phyloP scores from a whole-genome alignment of 2,888 invertebrate species.

The Drosophila affinis region DNA sequence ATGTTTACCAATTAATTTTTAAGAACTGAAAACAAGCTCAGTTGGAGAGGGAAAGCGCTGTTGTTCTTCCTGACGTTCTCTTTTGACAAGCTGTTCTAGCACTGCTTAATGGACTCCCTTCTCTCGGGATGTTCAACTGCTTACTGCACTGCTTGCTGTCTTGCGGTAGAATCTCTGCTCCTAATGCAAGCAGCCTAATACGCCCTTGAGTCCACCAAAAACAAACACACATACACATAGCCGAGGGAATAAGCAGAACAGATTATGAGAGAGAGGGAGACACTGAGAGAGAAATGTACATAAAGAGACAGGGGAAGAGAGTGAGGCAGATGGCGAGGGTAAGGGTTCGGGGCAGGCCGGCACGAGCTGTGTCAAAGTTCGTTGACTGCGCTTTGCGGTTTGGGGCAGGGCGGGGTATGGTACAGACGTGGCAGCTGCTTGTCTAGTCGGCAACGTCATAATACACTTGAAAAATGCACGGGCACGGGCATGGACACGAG shows the following conservation, averaged over 20 bases:
- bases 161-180: background rate
- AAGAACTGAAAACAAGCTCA: background rate
- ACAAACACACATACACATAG: conserved; percentile 33
- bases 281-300: conserved; percentile 10
- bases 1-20: background rate
- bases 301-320: conserved; percentile 5
- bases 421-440: conserved; percentile 23
- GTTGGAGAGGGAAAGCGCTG: background rate
- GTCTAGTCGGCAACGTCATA: conserved; percentile 75
- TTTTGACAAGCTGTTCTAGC: background rate
- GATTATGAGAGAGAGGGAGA: background rate
- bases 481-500: conserved; percentile 44
- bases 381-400: conserved; percentile 65
- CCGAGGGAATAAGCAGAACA: background rate
- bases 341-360: conserved; percentile 15
- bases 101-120: background rate
- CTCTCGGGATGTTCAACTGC: background rate
- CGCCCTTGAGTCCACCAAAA: conserved; percentile 31
- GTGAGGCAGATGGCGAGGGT: conserved; percentile 17
- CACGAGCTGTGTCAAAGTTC: conserved; percentile 72
- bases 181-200: conserved; percentile 7
- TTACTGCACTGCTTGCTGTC: background rate
- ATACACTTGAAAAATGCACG: conserved; percentile 76
- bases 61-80: background rate
- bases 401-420: background rate